Conservation (phyloP, 2,113 vertebrate genomes). For the Syngnathus typhle region DNA sequence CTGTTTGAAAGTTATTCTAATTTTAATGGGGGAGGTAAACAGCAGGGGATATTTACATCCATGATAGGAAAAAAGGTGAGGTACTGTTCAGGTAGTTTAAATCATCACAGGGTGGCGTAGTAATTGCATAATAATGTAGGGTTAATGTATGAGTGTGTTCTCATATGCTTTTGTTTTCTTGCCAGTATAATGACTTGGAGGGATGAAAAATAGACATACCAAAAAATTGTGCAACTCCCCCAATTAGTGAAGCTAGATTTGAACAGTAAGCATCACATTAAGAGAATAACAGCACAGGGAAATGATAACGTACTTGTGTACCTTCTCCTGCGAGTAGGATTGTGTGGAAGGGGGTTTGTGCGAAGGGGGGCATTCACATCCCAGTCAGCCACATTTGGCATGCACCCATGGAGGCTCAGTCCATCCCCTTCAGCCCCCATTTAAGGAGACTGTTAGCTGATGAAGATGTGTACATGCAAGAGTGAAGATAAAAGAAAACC, state of each 20-base stretch:
- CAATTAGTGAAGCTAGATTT: conserved; percentile 67
- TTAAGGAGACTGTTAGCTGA: conserved; percentile 75
- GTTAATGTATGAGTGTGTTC: conserved; percentile 60
- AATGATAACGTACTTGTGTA: conserved; percentile 43
- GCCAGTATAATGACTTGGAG: conserved; percentile 59
- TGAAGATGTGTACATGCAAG: conserved; percentile 80
- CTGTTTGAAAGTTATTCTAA: conserved; percentile 54
- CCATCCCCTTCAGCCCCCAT: conserved; percentile 68
- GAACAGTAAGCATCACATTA: conserved; percentile 67
- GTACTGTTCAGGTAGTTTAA: conserved; percentile 39
- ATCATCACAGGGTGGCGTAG: conserved; percentile 62
- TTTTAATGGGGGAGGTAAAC: conserved; percentile 64
- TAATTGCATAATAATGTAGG: conserved; percentile 61
- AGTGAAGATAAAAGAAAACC: conserved; percentile 90
- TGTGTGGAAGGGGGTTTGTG: conserved; percentile 27
- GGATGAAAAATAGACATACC: conserved; percentile 11
- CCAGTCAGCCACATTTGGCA: conserved; percentile 68
- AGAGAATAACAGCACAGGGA: conserved; percentile 64
- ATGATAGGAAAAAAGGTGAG: not conserved
- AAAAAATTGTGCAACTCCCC: conserved; percentile 56
- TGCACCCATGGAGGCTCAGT: conserved; percentile 58
- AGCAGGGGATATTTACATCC: conserved; percentile 40
- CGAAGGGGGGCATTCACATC: conserved; percentile 55
- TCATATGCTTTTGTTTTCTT: conserved; percentile 67
- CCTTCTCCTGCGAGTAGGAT: conserved; percentile 58